phyloP scores from a whole-genome alignment of 2,797 vertebrate genomes.

The Trematomus bernacchii region DNA sequence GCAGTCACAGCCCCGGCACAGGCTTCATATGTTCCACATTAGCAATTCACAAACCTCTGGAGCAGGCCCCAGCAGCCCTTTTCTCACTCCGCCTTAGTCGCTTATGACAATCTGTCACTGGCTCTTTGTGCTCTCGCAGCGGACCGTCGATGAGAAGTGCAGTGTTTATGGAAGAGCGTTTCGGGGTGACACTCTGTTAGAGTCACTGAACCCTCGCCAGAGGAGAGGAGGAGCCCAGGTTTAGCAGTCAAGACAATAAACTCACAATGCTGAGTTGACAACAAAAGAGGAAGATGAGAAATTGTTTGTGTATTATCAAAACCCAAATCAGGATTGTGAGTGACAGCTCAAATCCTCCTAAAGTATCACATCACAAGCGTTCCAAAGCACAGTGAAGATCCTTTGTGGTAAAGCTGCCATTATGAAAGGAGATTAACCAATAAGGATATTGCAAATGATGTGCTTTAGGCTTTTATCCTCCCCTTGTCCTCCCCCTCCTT shows the following conservation, averaged over 20 bases:
- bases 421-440: slow-evolving; percentile 74
- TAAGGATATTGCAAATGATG: slow-evolving; percentile 75
- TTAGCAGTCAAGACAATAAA: slow-evolving; percentile 64
- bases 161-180: slow-evolving; percentile 66
- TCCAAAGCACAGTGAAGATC: slow-evolving; percentile 42
- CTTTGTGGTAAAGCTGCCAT: slow-evolving; percentile 66
- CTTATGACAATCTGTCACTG: slow-evolving; percentile 82
- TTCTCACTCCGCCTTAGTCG: slow-evolving; percentile 73
- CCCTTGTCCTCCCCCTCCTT: slow-evolving; percentile 67
- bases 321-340: slow-evolving; percentile 58
- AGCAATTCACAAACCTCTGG: slow-evolving; percentile 79
- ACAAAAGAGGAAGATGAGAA: slow-evolving; percentile 62
- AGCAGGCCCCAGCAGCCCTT: slow-evolving; percentile 67
- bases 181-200: slow-evolving; percentile 64
- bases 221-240: slow-evolving; percentile 58
- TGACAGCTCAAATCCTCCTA: slow-evolving; percentile 57
- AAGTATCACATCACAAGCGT: slow-evolving; percentile 57
- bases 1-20: slow-evolving; percentile 74
- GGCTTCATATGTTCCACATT: slow-evolving; percentile 91
- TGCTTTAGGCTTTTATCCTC: slow-evolving; percentile 76
- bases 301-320: slow-evolving; percentile 68
- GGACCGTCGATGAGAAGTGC: slow-evolving; percentile 63
- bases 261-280: slow-evolving; percentile 73
- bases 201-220: slow-evolving; percentile 71
- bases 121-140: slow-evolving; percentile 77